Conservation (phyloP, 2,797 vertebrate species). For the Thripadectes ignobilis region DNA sequence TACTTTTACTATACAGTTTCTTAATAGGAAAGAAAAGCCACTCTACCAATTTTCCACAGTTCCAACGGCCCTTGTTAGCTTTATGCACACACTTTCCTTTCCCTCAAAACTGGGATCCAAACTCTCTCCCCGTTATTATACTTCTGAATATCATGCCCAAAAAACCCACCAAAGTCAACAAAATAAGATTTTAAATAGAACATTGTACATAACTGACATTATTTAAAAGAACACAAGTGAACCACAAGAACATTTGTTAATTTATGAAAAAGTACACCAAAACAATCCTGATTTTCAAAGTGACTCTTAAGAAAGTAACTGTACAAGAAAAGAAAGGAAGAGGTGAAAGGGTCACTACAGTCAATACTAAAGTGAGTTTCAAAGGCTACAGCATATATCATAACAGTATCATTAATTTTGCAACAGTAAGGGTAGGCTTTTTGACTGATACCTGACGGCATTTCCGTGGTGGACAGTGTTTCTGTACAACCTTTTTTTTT, state of each 20-base stretch:
- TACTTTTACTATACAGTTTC: not conserved
- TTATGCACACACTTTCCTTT: not conserved
- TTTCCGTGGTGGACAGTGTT: not conserved
- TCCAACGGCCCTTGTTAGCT: not conserved
- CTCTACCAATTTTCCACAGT: not conserved
- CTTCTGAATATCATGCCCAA: not conserved
- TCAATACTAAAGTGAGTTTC: not conserved
- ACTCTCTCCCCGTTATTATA: not conserved
- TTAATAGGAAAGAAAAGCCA: not conserved
- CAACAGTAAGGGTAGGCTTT: not conserved
- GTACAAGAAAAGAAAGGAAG: not conserved
- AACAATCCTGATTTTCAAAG: not conserved
- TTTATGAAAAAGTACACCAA: not conserved
- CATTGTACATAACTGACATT: not conserved
- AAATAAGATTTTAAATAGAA: not conserved
- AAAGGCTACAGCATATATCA: not conserved
- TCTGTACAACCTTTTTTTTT: not conserved
- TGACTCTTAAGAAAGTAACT: not conserved
- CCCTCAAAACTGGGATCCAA: not conserved
- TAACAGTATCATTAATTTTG: not conserved
- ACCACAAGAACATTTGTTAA: not conserved
- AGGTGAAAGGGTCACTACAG: not conserved
- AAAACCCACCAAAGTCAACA: not conserved
- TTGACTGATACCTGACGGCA: not conserved
- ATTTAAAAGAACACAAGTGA: not conserved